These are phyloP conservation scores for Lysandra bellargus DNA, from an alignment of 2,888 invertebrate genomes.

Conservation along the genomic window DNA sequence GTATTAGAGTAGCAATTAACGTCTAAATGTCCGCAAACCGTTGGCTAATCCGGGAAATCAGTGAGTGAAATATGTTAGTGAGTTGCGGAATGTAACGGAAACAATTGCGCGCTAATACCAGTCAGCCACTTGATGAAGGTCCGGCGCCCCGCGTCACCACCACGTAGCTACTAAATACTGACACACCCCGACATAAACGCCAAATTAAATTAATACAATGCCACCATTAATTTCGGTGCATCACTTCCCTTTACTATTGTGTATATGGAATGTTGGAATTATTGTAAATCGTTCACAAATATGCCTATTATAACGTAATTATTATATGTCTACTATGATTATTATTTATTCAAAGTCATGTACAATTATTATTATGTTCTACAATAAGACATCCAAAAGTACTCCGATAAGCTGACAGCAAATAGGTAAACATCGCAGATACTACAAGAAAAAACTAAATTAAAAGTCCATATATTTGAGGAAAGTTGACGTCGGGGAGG, in stretches of 20 bases:
- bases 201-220: constrained; percentile 38
- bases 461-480: constrained; percentile 37
- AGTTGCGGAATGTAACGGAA: constrained; percentile 69
- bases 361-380: not conserved
- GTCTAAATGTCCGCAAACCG: constrained; percentile 31
- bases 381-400: not conserved
- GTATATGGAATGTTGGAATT: constrained; percentile 15
- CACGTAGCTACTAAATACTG: constrained; percentile 43
- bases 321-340: not conserved
- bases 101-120: constrained; percentile 78
- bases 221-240: constrained; percentile 28
- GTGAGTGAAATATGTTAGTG: constrained; percentile 68
- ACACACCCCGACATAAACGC: constrained; percentile 38
- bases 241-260: constrained; percentile 23
- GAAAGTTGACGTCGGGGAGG: constrained; percentile 55
- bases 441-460: constrained; percentile 34
- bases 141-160: constrained; percentile 50
- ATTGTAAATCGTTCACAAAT: not conserved
- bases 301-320: not conserved
- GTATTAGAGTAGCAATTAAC: constrained; percentile 9
- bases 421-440: not conserved
- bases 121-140: constrained; percentile 80
- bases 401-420: not conserved
- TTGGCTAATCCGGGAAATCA: constrained; percentile 73
- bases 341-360: too few species aligned